These are phyloP conservation scores for Thunnus thynnus DNA, from an alignment of 2,113 vertebrate genomes.

Conservation along the genomic window DNA sequence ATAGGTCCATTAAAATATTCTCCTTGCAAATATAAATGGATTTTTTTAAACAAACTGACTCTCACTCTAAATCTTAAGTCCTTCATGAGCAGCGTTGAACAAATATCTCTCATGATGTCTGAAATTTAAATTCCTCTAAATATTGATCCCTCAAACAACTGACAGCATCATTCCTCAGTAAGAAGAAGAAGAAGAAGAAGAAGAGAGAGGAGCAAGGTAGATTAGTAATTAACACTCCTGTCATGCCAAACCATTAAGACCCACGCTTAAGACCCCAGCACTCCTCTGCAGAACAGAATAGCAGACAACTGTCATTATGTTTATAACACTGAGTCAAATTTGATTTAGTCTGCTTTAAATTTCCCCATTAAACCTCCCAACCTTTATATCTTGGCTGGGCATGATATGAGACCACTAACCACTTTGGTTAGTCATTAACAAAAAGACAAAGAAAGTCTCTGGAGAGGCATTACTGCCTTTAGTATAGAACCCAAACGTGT, in stretches of 20 bases:
- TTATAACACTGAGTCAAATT: slow-evolving; percentile 30
- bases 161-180: not conserved
- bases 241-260: slow-evolving; percentile 4
- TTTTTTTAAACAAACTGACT: not conserved
- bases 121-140: not conserved
- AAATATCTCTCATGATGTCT: not conserved
- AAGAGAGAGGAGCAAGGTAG: not conserved
- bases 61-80: not conserved
- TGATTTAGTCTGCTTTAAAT: slow-evolving; percentile 36
- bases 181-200: not conserved
- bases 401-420: slow-evolving; percentile 35
- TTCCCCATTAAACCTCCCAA: slow-evolving; percentile 30
- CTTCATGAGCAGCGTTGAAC: not conserved
- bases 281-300: slow-evolving; percentile 15
- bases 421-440: slow-evolving; percentile 26
- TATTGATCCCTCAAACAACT: not conserved
- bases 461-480: not conserved
- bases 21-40: no score
- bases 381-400: slow-evolving; percentile 16
- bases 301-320: slow-evolving; percentile 35
- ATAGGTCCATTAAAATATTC: not conserved
- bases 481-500: not conserved
- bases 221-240: slow-evolving; percentile 45
- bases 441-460: not conserved
- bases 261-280: slow-evolving; percentile 13